phyloP scores from a whole-genome alignment of 2,888 invertebrate species.

The Hemaris fuciformis region DNA sequence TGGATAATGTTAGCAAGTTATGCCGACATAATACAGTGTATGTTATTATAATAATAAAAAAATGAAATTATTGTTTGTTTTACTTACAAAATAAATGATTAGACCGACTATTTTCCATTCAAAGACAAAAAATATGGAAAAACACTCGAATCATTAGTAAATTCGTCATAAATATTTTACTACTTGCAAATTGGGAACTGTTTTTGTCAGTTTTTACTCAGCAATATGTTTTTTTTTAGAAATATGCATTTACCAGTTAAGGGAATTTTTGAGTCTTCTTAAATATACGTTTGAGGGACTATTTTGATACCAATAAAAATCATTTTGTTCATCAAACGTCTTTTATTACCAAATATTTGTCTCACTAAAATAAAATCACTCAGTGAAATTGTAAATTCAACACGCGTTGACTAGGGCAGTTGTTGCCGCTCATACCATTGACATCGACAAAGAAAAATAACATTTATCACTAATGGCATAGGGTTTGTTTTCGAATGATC shows the following conservation, averaged over 20 bases:
- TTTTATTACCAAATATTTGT: conserved; percentile 61
- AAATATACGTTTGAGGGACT: background rate
- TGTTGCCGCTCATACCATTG: conserved; percentile 33
- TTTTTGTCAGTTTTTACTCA: too few relatives aligned
- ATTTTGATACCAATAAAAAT: background rate
- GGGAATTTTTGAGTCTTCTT: background rate
- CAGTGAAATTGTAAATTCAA: conserved; percentile 47
- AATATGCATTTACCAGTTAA: too few relatives aligned
- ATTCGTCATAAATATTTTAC: too few relatives aligned
- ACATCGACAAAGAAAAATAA: conserved; percentile 9
- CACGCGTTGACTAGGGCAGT: conserved; percentile 66
- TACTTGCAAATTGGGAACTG: too few relatives aligned
- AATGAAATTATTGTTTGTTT: background rate
- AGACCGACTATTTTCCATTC: too few relatives aligned
- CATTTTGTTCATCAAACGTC: conserved; percentile 31
- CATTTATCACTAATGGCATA: background rate
- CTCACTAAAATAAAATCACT: conserved; percentile 72
- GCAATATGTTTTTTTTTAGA: too few relatives aligned
- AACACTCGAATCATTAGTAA: too few relatives aligned
- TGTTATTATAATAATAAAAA: background rate
- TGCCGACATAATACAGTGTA: background rate
- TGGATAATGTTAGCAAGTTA: background rate
- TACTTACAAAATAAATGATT: too few relatives aligned
- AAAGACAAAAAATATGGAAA: too few relatives aligned
- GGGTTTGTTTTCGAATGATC: background rate